These are phyloP conservation scores for Vultur gryphus DNA, from an alignment of 2,797 vertebrate genomes.

Conservation along the genomic window DNA sequence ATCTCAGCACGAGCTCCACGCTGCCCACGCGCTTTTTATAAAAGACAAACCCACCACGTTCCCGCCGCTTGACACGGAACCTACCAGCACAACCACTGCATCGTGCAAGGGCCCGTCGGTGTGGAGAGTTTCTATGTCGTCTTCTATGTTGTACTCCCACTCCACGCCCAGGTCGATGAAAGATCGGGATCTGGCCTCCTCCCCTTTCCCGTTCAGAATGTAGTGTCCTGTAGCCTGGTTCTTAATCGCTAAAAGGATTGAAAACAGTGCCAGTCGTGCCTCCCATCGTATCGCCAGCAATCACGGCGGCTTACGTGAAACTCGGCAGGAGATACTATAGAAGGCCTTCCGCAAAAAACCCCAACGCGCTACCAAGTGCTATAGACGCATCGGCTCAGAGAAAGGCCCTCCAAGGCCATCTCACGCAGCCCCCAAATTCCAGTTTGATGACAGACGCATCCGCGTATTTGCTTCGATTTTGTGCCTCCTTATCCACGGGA, in stretches of 20 bases:
- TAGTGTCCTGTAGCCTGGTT: conserved; percentile 98
- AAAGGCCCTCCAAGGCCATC: background rate
- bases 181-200: conserved; percentile 83
- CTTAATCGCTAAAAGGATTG: conserved; percentile 86
- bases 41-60: background rate
- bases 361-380: background rate
- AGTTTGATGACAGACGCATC: background rate
- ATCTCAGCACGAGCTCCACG: background rate
- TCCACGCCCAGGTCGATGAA: conserved; percentile 96
- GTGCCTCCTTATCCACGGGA: background rate
- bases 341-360: background rate
- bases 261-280: background rate
- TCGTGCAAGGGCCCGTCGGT: conserved; percentile 92
- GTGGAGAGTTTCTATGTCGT: conserved; percentile 86
- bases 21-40: rapidly evolving
- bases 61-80: background rate
- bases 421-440: background rate
- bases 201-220: conserved; percentile 92
- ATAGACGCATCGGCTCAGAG: background rate
- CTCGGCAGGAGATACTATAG: background rate
- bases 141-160: conserved; percentile 92
- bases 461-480: background rate
- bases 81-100: conserved; percentile 92
- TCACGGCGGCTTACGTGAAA: background rate
- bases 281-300: background rate